Evolutionary conservation across 2,888 invertebrate genomes (phyloP), one percentile per base, ranked within the genome.

Genomic region (Habroteleia sp.): DNA sequence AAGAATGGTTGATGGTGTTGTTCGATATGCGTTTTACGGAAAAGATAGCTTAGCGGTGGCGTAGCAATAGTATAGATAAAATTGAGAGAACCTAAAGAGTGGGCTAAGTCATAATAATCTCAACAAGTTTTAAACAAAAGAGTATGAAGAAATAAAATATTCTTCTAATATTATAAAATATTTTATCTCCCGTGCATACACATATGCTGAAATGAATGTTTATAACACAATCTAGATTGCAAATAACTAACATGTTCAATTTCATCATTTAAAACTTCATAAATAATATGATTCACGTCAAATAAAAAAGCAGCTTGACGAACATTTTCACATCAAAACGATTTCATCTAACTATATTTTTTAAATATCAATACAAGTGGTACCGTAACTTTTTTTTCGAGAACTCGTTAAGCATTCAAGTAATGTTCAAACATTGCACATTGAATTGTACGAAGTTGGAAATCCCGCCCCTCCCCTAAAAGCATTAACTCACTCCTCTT

Each of bases 321-420:
- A n/a, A n/a, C n/a, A n/a, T n/a, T n/a, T n/a, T n/a, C n/a, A n/a
- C n/a, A n/a, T n/a, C n/a, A n/a, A n/a, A n/a, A n/a, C n/a, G n/a
- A n/a, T n/a, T n/a, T n/a, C n/a, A n/a, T n/a, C n/a, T n/a, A n/a
- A n/a, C n/a, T n/a, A n/a, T n/a, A n/a, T n/a, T n/a, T n/a, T n/a
- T n/a, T n/a, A n/a, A n/a, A n/a, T n/a, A n/a, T n/a, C n/a, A n/a
- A n/a, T n/a, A n/a, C n/a, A n/a, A n/a, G n/a, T n/a, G n/a, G n/a
- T n/a, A n/a, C n/a, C n/a, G n/a, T n/a, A n/a, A n/a, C 7, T 50
- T 50, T 46, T 50, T 50, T 16, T 11, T 84, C 83, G 84, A 82
- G 84, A 85, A 84, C 86, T 86, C 85, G 85, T 87, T 87, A 85
- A 82, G 84, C 83, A 86, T 87, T 85, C 85, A 80, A 85, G 13